A percentile compares a stretch with the other conserved stretches of the same genome.
These are phyloP conservation scores for Cuniculus paca DNA, from an alignment of 2,797 vertebrate species.

Conservation along the genomic window DNA sequence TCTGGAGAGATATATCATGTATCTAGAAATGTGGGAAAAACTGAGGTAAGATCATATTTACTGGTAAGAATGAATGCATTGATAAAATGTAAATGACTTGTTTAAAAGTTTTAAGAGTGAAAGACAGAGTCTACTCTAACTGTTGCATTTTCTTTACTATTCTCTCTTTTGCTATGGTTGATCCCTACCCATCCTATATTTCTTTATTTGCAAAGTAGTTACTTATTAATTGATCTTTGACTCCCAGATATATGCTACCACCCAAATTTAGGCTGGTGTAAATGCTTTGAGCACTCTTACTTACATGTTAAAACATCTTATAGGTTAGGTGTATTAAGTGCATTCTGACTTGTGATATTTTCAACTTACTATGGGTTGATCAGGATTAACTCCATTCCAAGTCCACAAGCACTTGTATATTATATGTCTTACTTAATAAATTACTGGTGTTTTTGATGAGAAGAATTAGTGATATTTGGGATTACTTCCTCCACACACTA, in stretches of 20 bases:
- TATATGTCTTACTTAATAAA: neutral
- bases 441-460: neutral
- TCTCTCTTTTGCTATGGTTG: neutral
- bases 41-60: neutral
- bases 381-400: neutral
- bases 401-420: neutral
- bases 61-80: neutral
- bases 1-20: neutral
- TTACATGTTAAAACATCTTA: neutral
- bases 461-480: neutral
- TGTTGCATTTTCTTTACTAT: neutral
- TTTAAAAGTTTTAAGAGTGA: neutral
- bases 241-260: neutral
- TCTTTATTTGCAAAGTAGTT: conserved; percentile 33
- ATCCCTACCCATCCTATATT: neutral
- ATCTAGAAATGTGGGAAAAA: neutral
- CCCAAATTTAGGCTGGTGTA: neutral
- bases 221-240: too few relatives aligned
- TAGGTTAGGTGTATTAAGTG: neutral
- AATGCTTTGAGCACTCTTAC: neutral
- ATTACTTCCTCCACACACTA: neutral
- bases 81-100: neutral
- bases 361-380: neutral
- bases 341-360: neutral
- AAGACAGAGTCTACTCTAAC: neutral